Evolutionary conservation across 2,113 vertebrate species (phyloP).

Genomic region (Pungitius pungitius): DNA sequence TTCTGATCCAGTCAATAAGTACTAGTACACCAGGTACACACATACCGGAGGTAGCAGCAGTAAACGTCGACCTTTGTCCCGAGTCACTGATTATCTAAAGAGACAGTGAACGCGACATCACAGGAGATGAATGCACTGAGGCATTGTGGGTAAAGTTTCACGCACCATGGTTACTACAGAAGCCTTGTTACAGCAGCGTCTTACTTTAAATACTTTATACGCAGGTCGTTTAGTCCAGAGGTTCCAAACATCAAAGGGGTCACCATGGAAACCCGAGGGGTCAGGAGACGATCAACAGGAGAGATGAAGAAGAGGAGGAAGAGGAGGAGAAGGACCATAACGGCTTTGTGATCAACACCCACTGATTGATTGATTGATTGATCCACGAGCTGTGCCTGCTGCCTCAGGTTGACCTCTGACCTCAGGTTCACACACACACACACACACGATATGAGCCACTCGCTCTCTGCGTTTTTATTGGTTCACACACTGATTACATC

Average conservation of each 20-base stretch:
- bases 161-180: no score
- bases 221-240: not conserved
- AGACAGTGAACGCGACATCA: not conserved
- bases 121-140: not conserved
- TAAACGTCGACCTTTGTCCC: conserved; percentile 41
- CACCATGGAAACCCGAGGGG: not conserved
- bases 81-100: conserved; percentile 3
- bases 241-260: not conserved
- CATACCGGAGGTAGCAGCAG: not conserved
- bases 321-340: not conserved
- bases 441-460: not conserved
- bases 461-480: conserved; percentile 71
- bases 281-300: not conserved
- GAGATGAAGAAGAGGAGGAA: not conserved
- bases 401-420: conserved; percentile 3
- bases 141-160: not conserved
- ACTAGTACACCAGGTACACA: not conserved
- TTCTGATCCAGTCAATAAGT: conserved; percentile 1
- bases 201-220: not conserved
- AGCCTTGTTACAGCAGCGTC: not conserved
- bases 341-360: not conserved
- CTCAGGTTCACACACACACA: not conserved
- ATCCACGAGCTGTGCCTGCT: not conserved
- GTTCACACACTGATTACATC: conserved; percentile 77
- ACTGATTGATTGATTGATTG: not conserved